A percentile compares a stretch with the other conserved stretches of the same genome.
Evolutionary conservation across 1,140 invertebrate genomes (phyloP).

Genomic region (Nomia melanderi): DNA sequence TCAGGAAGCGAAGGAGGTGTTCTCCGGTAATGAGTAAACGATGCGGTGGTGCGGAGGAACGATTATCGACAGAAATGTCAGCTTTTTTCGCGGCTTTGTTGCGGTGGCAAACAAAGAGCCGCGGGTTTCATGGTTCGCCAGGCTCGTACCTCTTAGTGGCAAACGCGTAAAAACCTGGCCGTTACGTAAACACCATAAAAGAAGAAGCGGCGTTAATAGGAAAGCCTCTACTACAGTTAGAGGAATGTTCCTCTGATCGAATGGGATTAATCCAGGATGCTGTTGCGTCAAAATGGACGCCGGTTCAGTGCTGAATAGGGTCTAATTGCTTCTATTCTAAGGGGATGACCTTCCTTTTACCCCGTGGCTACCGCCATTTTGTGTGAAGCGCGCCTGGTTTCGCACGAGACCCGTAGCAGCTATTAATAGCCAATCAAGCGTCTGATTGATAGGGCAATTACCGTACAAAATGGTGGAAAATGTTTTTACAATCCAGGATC

Average conservation of each 20-base stretch:
- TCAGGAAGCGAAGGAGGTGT: not conserved
- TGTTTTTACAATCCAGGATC: not conserved
- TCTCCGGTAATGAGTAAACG: constrained; percentile 4
- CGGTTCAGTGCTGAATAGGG: not conserved
- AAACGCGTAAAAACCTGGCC: not conserved
- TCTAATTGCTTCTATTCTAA: constrained; percentile 13
- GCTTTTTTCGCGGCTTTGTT: constrained; percentile 10
- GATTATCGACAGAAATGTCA: constrained; percentile 28
- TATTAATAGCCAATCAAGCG: constrained; percentile 11
- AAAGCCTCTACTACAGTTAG: not conserved
- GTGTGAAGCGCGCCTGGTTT: not conserved
- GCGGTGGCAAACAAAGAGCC: constrained; percentile 39
- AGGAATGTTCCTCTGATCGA: not conserved
- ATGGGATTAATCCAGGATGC: not conserved
- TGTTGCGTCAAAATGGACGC: not conserved
- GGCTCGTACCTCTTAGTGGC: not conserved
- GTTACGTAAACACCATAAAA: constrained; percentile 26
- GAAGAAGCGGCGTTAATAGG: not conserved
- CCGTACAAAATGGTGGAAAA: not conserved
- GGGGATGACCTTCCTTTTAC: not conserved
- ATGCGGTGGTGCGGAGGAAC: not conserved
- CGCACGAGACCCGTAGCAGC: not conserved
- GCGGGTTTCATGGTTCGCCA: constrained; percentile 46
- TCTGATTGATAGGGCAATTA: constrained; percentile 24
- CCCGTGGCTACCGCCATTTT: not conserved